phyloP scores from a whole-genome alignment of 2,888 invertebrate species.

The Nomada fucata region DNA sequence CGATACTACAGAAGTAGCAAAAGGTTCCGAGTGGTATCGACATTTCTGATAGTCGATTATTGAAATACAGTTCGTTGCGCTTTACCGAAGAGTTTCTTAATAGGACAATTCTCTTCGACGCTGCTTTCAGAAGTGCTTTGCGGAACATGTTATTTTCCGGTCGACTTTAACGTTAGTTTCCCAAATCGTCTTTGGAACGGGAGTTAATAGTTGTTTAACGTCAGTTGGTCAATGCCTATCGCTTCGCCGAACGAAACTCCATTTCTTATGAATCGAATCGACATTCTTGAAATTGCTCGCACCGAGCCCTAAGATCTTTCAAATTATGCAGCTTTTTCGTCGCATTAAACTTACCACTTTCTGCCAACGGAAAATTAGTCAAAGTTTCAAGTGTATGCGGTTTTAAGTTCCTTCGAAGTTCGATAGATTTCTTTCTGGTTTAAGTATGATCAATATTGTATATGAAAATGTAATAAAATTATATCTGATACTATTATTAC shows the following conservation, averaged over 20 bases:
- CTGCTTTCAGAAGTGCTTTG: conserved; percentile 25
- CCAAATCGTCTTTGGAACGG: conserved; percentile 17
- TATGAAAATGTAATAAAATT: background rate
- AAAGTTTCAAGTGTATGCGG: background rate
- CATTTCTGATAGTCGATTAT: conserved; percentile 31
- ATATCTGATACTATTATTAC: background rate
- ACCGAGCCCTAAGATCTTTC: background rate
- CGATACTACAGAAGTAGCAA: conserved; percentile 8
- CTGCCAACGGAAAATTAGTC: background rate
- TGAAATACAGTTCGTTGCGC: conserved; percentile 40
- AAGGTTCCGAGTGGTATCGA: conserved; percentile 18
- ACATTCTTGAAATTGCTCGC: conserved; percentile 5
- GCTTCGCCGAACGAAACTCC: conserved; percentile 10
- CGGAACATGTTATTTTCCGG: conserved; percentile 39
- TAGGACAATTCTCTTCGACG: conserved; percentile 33
- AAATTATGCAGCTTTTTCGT: conserved; percentile 1
- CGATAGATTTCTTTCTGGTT: background rate
- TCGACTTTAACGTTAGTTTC: conserved; percentile 29
- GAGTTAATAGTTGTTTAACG: conserved; percentile 41
- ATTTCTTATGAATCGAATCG: conserved; percentile 6
- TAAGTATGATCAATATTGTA: no score
- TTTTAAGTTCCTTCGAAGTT: background rate
- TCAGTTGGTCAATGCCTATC: conserved; percentile 23
- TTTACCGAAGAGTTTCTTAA: conserved; percentile 32
- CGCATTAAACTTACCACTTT: background rate